A percentile compares a stretch with the other conserved stretches of the same genome.
Evolutionary conservation across 2,888 invertebrate species (phyloP).

Genomic region (Troides oblongomaculatus): DNA sequence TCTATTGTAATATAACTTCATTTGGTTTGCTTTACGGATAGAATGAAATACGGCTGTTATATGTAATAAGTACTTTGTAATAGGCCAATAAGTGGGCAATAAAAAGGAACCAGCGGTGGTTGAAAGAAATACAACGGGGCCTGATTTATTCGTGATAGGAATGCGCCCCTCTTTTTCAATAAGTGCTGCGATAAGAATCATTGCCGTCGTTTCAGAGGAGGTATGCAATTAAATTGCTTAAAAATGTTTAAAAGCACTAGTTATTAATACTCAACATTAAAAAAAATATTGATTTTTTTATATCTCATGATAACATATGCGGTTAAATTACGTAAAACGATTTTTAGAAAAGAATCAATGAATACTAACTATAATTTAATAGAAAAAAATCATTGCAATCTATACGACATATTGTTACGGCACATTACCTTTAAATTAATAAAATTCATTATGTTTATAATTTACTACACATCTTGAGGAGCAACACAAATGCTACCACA

Average conservation of each 20-base stretch:
- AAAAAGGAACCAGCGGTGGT: conserved; percentile 56
- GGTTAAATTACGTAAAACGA: too few relatives aligned
- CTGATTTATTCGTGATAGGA: conserved; percentile 75
- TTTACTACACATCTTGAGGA: too few relatives aligned
- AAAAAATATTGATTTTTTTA: neutral
- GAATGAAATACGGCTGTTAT: conserved; percentile 10
- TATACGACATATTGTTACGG: too few relatives aligned
- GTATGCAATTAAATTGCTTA: conserved; percentile 65
- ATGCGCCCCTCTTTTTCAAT: conserved; percentile 72
- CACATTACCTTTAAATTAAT: too few relatives aligned
- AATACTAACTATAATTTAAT: too few relatives aligned
- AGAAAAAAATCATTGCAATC: too few relatives aligned
- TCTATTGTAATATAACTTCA: too few relatives aligned
- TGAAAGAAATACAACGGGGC: conserved; percentile 58
- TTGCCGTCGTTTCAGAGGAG: conserved; percentile 50
- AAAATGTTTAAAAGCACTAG: conserved; percentile 23
- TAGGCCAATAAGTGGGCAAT: conserved; percentile 71
- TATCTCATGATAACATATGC: too few relatives aligned
- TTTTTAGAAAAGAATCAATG: too few relatives aligned
- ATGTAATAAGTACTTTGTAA: conserved; percentile 44
- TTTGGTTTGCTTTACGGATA: neutral
- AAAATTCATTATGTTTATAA: too few relatives aligned
- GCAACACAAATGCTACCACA: too few relatives aligned
- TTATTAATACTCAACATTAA: neutral
- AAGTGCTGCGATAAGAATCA: conserved; percentile 72